These are phyloP conservation scores for Apis dorsata DNA, from an alignment of 1,140 invertebrate species.

Conservation along the genomic window DNA sequence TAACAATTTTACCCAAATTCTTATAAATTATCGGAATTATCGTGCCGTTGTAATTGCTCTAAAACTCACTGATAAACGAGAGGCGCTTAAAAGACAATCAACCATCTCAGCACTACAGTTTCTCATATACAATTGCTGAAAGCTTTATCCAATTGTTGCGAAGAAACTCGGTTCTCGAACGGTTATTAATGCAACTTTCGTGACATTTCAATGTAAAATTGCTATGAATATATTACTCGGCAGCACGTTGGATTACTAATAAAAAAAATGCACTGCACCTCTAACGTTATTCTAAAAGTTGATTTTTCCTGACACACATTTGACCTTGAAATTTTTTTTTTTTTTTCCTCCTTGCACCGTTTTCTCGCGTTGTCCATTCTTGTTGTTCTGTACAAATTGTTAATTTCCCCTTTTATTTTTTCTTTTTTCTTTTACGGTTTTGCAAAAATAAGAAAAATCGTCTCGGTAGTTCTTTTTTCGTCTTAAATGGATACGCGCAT, in stretches of 20 bases:
- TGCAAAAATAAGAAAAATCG: constrained; percentile 58
- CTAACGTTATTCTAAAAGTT: constrained; percentile 45
- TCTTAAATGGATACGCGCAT: not conserved
- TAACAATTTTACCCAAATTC: constrained; percentile 11
- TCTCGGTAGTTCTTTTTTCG: constrained; percentile 20
- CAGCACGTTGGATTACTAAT: constrained; percentile 54
- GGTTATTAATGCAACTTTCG: constrained; percentile 42
- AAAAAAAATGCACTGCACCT: constrained; percentile 57
- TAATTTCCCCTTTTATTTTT: too few relatives aligned
- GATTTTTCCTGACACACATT: constrained; percentile 26
- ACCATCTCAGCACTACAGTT: constrained; percentile 37
- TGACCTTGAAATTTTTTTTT: constrained; percentile 6
- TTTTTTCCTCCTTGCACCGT: constrained; percentile 3
- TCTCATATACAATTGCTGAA: constrained; percentile 29
- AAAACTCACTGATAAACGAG: constrained; percentile 27
- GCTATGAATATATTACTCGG: constrained; percentile 44
- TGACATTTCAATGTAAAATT: not conserved
- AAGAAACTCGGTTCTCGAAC: constrained; percentile 37
- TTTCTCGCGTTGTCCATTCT: constrained; percentile 30
- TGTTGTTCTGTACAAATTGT: constrained; percentile 37
- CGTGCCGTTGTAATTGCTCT: constrained; percentile 24
- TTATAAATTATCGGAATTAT: constrained; percentile 32
- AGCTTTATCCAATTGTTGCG: constrained; percentile 31
- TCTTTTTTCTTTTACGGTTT: constrained; percentile 6
- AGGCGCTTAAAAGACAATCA: constrained; percentile 29